Conservation (phyloP, 2,113 vertebrate species). For the Microcebus jonahi region DNA sequence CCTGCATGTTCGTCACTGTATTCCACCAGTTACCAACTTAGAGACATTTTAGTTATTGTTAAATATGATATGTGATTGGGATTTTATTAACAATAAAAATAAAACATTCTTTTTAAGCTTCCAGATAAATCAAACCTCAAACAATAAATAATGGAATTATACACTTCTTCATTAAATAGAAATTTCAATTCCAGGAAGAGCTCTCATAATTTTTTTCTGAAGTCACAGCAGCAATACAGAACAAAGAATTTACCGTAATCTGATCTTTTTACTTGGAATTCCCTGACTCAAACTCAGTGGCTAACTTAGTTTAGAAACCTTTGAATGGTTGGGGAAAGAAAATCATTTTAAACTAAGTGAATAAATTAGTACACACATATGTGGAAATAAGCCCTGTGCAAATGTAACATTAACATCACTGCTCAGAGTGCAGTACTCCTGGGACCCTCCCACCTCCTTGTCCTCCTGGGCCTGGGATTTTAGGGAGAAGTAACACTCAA, state of each 20-base stretch:
- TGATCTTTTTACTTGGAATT: conserved; percentile 60
- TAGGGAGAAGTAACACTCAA: not conserved
- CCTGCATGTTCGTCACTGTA: not conserved
- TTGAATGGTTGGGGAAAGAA: conserved; percentile 50
- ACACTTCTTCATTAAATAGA: conserved; percentile 87
- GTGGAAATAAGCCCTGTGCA: not conserved
- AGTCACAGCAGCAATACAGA: conserved; percentile 84
- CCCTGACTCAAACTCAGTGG: conserved; percentile 82
- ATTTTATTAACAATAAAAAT: conserved; percentile 56
- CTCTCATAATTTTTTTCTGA: conserved; percentile 81
- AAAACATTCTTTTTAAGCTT: conserved; percentile 75
- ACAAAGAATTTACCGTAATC: conserved; percentile 84
- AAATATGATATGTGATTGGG: conserved; percentile 53
- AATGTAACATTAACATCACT: not conserved
- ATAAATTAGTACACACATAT: not conserved
- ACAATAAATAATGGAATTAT: conserved; percentile 88
- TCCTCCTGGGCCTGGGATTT: not conserved
- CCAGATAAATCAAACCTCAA: conserved; percentile 83
- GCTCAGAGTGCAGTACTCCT: conserved; percentile 18
- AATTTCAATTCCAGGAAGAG: conserved; percentile 84
- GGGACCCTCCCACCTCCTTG: not conserved
- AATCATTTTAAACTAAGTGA: conserved; percentile 59
- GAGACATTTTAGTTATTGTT: not conserved
- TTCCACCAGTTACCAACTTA: not conserved
- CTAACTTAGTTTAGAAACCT: conserved; percentile 81